These are phyloP conservation scores for Crypturellus undulatus DNA, from an alignment of 2,113 vertebrate species.

Conservation along the genomic window DNA sequence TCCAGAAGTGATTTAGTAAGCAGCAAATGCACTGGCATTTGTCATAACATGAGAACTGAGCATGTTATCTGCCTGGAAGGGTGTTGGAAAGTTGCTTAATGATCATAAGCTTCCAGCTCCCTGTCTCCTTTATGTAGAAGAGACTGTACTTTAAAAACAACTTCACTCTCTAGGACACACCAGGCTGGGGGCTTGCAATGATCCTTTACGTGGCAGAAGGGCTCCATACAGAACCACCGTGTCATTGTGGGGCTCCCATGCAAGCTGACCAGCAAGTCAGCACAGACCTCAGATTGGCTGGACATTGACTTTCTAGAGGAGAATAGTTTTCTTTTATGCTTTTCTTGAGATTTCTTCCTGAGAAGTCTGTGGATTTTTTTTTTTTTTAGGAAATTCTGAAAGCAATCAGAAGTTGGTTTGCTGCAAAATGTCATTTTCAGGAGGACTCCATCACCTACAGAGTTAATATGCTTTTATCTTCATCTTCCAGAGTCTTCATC, in stretches of 20 bases:
- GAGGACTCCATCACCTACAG: background rate
- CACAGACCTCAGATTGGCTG: background rate
- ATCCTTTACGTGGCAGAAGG: background rate
- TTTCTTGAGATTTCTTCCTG: background rate
- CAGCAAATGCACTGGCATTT: background rate
- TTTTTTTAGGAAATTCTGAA: background rate
- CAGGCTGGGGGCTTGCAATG: background rate
- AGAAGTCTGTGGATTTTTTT: background rate
- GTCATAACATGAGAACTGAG: background rate
- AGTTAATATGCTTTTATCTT: conserved; percentile 1
- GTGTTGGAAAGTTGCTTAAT: background rate
- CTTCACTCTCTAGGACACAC: background rate
- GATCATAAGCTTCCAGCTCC: background rate
- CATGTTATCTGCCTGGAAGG: background rate
- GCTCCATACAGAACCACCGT: background rate
- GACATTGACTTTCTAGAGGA: background rate
- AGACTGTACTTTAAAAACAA: background rate
- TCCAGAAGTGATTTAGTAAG: background rate
- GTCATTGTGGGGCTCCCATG: background rate
- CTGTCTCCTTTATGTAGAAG: background rate
- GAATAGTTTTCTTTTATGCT: background rate
- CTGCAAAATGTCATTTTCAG: background rate
- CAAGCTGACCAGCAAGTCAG: background rate
- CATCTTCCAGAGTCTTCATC: conserved; percentile 85
- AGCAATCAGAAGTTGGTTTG: background rate